These are phyloP conservation scores for Apodemia zela DNA, from an alignment of 2,888 invertebrate species.

Conservation along the genomic window DNA sequence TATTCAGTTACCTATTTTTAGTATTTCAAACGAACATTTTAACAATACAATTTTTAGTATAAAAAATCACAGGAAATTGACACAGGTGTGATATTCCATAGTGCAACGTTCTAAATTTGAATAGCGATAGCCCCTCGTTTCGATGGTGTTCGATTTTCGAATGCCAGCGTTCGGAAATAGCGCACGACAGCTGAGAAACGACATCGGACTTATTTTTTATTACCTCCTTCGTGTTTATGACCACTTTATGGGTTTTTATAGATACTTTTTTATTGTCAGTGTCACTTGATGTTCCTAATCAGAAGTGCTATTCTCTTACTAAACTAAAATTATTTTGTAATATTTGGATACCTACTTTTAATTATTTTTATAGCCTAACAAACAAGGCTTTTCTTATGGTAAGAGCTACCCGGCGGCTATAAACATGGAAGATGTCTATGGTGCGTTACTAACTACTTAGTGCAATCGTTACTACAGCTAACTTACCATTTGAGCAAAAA, in stretches of 20 bases:
- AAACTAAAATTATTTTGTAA: not conserved
- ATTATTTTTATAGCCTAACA: too few relatives aligned
- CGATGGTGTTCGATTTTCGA: constrained; percentile 76
- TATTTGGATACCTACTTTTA: too few relatives aligned
- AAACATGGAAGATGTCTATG: too few relatives aligned
- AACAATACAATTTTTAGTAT: constrained; percentile 2
- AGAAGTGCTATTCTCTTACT: not conserved
- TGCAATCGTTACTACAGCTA: too few relatives aligned
- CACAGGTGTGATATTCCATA: constrained; percentile 32
- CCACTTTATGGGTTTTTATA: constrained; percentile 77
- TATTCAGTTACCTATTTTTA: not conserved
- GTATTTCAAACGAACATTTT: not conserved
- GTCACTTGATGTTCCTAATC: constrained; percentile 38
- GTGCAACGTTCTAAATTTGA: constrained; percentile 33
- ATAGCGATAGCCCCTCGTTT: constrained; percentile 44
- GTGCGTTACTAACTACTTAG: too few relatives aligned
- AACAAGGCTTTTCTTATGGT: too few relatives aligned
- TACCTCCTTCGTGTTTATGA: constrained; percentile 77
- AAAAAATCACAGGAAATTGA: constrained; percentile 17
- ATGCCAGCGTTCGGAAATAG: constrained; percentile 71
- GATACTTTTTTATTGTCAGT: constrained; percentile 71
- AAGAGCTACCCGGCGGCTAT: too few relatives aligned
- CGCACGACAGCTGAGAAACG: constrained; percentile 77
- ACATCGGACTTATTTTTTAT: constrained; percentile 73
- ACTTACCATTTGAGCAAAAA: too few relatives aligned